These are phyloP conservation scores for Cordylochernes scorpioides DNA, from an alignment of 2,888 invertebrate genomes.

Conservation along the genomic window DNA sequence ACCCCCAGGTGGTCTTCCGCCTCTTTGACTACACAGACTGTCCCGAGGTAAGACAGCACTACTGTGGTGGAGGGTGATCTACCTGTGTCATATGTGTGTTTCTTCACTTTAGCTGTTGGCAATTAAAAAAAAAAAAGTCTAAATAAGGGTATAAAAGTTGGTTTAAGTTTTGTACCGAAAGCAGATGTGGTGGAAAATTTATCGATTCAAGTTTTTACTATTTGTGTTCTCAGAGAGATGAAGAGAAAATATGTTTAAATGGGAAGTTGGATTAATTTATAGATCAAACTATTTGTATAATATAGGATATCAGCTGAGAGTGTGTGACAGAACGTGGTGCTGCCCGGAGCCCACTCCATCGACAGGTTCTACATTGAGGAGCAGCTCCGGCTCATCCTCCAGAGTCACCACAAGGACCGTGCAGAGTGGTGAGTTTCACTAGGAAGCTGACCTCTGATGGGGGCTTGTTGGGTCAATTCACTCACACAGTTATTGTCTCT, in stretches of 20 bases:
- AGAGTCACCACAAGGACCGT: conserved; percentile 56
- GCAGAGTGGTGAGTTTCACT: conserved; percentile 49
- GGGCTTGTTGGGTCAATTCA: too few species aligned
- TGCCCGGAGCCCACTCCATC: conserved; percentile 88
- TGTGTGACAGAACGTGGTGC: conserved; percentile 34
- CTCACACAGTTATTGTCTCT: too few species aligned
- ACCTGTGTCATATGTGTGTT: too few species aligned
- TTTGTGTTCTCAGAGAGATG: conserved; percentile 20
- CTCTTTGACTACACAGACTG: conserved; percentile 97
- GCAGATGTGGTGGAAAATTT: too few species aligned
- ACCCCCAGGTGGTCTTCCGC: conserved; percentile 71
- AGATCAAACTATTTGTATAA: too few species aligned
- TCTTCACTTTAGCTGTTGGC: too few species aligned
- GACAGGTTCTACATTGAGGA: conserved; percentile 94
- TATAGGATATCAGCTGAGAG: too few species aligned
- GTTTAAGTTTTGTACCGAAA: too few species aligned
- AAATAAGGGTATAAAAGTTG: too few species aligned
- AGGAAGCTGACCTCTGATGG: too few species aligned
- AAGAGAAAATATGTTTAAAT: background rate
- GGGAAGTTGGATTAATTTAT: too few species aligned
- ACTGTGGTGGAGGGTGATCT: conserved; percentile 14
- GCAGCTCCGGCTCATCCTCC: conserved; percentile 73
- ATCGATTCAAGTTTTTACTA: background rate
- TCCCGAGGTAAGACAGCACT: conserved; percentile 49
- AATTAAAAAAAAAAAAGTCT: too few species aligned